These are phyloP conservation scores for Drosophila bifasciata DNA, from an alignment of 1,140 invertebrate species.

Conservation along the genomic window DNA sequence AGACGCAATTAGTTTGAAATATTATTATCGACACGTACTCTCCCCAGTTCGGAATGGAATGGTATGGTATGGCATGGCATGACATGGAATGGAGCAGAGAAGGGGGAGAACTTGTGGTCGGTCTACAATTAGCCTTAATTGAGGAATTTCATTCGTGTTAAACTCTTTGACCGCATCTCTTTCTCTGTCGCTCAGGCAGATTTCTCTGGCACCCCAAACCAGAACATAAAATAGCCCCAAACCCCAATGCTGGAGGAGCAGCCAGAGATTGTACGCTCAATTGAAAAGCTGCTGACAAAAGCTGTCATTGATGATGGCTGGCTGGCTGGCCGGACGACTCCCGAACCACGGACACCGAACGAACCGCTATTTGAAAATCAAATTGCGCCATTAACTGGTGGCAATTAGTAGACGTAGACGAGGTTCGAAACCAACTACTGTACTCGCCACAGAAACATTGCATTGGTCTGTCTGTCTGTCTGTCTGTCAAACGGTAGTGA, in stretches of 20 bases:
- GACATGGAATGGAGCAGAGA: background rate
- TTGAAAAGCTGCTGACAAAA: conserved; percentile 82
- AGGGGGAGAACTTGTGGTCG: conserved; percentile 33
- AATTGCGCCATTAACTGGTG: conserved; percentile 76
- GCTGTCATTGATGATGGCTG: conserved; percentile 73
- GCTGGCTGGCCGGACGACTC: conserved; percentile 18
- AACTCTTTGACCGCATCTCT: conserved; percentile 79
- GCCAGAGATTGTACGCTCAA: conserved; percentile 42
- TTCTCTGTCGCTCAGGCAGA: conserved; percentile 41
- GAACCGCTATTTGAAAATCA: conserved; percentile 72
- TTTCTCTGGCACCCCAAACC: conserved; percentile 51
- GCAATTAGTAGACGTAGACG: conserved; percentile 61
- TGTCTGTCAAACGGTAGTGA: conserved; percentile 75
- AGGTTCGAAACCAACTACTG: background rate
- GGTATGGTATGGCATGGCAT: conserved; percentile 21
- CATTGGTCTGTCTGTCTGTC: conserved; percentile 48
- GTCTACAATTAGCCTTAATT: conserved; percentile 79
- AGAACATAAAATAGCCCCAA: conserved; percentile 19
- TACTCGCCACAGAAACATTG: conserved; percentile 23
- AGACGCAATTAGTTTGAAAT: conserved; percentile 78
- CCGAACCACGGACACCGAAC: conserved; percentile 4
- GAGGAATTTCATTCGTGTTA: conserved; percentile 77
- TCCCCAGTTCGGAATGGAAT: conserved; percentile 34
- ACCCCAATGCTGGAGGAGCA: conserved; percentile 21
- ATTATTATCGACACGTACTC: conserved; percentile 82